Percentiles rank a stretch among this genome's conserved stretches.
These are phyloP conservation scores for Eumeta japonica DNA, from an alignment of 1,140 invertebrate species.

Conservation along the genomic window DNA sequence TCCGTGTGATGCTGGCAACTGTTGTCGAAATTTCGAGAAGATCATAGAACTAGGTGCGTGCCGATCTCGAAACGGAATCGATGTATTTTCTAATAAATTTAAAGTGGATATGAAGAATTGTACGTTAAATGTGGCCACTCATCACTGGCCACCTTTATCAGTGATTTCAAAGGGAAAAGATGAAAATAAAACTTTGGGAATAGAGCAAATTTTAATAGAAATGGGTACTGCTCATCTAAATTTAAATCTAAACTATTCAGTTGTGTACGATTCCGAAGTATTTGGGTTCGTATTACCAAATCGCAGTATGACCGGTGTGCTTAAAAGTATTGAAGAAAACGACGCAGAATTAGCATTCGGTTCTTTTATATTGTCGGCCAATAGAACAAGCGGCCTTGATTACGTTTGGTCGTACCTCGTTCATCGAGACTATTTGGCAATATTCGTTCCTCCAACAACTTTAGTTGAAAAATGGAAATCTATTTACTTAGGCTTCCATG, in stretches of 20 bases:
- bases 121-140: not conserved
- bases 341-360: conserved; percentile 4
- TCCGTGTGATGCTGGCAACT: not conserved
- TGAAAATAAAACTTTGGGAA: not conserved
- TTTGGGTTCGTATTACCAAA: conserved; percentile 3
- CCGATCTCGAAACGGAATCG: not conserved
- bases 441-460: not conserved
- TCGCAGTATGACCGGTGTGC: not conserved
- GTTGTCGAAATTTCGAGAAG: not conserved
- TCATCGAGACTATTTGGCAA: conserved; percentile 3
- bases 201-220: not conserved
- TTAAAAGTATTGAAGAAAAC: conserved; percentile 1
- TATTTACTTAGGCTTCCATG: conserved; percentile 2
- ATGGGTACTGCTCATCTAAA: not conserved
- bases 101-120: not conserved
- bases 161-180: not conserved
- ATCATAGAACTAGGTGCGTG: not conserved
- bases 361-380: conserved; percentile 2
- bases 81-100: not conserved
- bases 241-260: not conserved
- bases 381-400: conserved; percentile 2
- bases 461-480: conserved; percentile 2
- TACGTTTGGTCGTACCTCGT: conserved; percentile 3
- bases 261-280: not conserved
- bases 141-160: not conserved